Percentiles rank a stretch among this genome's conserved stretches.
phyloP scores from a whole-genome alignment of 2,888 invertebrate genomes.

The Catocala sponsa region DNA sequence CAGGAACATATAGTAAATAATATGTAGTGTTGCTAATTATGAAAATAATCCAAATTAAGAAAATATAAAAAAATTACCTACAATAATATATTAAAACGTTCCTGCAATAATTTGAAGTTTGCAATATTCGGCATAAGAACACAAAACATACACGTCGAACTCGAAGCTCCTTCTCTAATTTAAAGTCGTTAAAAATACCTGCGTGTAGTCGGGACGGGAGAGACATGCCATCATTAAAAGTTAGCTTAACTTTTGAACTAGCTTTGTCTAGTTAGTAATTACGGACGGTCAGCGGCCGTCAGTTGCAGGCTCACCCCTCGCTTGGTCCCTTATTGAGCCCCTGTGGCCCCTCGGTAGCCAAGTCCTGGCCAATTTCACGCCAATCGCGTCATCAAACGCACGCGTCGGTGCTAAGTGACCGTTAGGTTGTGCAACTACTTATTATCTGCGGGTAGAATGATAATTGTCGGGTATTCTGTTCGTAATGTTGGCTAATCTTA shows the following conservation, averaged over 20 bases:
- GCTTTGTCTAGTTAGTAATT: conserved; percentile 55
- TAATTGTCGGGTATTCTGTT: conserved; percentile 26
- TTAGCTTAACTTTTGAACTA: conserved; percentile 48
- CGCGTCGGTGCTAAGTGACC: conserved; percentile 58
- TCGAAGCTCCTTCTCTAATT: too few relatives aligned
- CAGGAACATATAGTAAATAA: too few relatives aligned
- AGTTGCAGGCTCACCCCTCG: conserved; percentile 57
- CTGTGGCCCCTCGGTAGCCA: conserved; percentile 29
- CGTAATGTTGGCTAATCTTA: conserved; percentile 7
- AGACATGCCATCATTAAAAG: conserved; percentile 35
- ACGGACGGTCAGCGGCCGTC: conserved; percentile 65
- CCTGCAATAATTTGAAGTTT: too few relatives aligned
- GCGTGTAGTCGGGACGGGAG: too few relatives aligned
- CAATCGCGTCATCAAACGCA: conserved; percentile 80
- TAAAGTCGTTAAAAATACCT: too few relatives aligned
- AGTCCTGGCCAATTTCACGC: conserved; percentile 79
- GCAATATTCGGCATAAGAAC: too few relatives aligned
- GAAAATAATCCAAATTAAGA: too few relatives aligned
- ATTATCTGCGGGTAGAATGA: conserved; percentile 37
- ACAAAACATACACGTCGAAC: too few relatives aligned
- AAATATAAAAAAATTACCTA: too few relatives aligned
- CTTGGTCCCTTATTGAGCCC: conserved; percentile 23
- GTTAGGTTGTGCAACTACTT: conserved; percentile 53
- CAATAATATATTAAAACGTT: too few relatives aligned
- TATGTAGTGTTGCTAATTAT: too few relatives aligned